Evolutionary conservation across 2,797 vertebrate genomes (phyloP).

Genomic region (Eidolon dupreanum): DNA sequence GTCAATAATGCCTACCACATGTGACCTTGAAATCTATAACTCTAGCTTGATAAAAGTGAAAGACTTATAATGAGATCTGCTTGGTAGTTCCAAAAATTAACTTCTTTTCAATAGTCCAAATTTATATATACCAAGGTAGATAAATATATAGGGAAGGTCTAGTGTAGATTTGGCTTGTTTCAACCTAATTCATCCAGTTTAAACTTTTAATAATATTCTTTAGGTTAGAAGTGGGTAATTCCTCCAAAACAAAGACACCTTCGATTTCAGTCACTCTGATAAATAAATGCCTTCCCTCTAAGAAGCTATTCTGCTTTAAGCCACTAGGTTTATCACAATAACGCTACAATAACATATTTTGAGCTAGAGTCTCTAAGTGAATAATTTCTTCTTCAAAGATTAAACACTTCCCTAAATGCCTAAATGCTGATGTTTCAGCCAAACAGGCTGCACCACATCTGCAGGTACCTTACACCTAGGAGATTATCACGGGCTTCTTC

Average conservation of each 20-base stretch:
- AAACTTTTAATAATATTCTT: conserved; percentile 20
- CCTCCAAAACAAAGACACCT: background rate
- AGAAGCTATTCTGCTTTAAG: conserved; percentile 27
- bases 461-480: background rate
- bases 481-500: background rate
- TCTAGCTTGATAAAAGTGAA: background rate
- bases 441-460: background rate
- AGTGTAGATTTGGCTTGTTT: background rate
- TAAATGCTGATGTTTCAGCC: background rate
- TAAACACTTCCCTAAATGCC: background rate
- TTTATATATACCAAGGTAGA: background rate
- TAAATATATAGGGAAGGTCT: background rate
- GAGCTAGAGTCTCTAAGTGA: background rate
- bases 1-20: background rate
- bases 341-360: background rate
- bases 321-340: background rate
- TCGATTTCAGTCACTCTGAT: background rate
- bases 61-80: background rate
- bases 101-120: background rate
- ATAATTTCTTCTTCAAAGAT: background rate
- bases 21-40: background rate
- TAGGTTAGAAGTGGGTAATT: background rate
- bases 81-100: conserved; percentile 2
- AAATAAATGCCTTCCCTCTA: background rate
- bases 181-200: conserved; percentile 3